Conservation (phyloP, 1,140 invertebrate species). For the Adoxophyes honmai region DNA sequence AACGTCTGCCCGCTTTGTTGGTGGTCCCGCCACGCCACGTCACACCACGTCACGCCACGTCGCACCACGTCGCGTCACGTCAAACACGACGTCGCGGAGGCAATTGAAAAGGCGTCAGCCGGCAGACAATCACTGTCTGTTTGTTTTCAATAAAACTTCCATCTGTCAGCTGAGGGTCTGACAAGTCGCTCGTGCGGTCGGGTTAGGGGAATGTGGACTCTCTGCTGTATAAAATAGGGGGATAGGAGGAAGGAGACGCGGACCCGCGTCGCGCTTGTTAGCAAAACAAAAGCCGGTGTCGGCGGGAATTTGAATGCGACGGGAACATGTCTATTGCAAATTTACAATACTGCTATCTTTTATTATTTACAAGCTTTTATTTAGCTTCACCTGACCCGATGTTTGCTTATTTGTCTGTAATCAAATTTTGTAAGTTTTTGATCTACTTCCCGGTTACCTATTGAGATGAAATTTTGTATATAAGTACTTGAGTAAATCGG, state of each 20-base stretch:
- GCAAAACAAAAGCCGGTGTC: background rate
- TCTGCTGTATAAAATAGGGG: background rate
- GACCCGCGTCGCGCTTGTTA: conserved; percentile 11
- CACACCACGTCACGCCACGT: background rate
- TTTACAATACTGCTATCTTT: too few relatives aligned
- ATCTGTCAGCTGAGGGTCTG: background rate
- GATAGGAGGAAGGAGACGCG: background rate
- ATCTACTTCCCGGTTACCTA: too few relatives aligned
- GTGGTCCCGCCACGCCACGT: background rate
- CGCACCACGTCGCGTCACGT: background rate
- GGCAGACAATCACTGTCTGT: conserved; percentile 9
- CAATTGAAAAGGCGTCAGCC: background rate
- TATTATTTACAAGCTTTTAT: too few relatives aligned
- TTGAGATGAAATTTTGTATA: too few relatives aligned
- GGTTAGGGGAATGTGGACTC: background rate
- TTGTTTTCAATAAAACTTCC: conserved; percentile 14
- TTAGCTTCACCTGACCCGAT: too few relatives aligned
- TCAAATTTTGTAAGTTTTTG: too few relatives aligned
- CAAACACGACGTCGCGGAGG: background rate
- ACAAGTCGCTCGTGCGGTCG: background rate
- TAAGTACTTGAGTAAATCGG: too few relatives aligned
- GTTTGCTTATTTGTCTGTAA: too few relatives aligned
- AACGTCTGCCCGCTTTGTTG: background rate
- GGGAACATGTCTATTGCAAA: too few relatives aligned
- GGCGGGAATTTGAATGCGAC: background rate